Evolutionary conservation across 2,888 invertebrate species (phyloP), one percentile per base, ranked within the genome.

Genomic region (Calliphora vomitoria): DNA sequence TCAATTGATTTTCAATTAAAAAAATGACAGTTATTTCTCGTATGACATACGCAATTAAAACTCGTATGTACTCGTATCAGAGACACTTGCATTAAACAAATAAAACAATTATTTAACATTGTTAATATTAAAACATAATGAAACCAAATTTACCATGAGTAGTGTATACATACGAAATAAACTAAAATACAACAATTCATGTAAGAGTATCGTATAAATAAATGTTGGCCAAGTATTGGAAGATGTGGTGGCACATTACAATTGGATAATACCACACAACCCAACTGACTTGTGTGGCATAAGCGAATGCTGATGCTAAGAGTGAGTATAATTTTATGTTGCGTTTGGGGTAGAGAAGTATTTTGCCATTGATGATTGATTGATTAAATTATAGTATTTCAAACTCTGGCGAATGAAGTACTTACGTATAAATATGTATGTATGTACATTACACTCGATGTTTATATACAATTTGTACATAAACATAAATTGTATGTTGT

Each of bases 381-480:
- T 82, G 87, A 87, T 87, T 87, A 87, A 87, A 87, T 87, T 87
- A 87, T 85, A 78, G 85, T 68, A 66, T 82, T 72, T 62, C 53
- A 68, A 78, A 82, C 74, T 74, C 41, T 72, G 47, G 20, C 60
- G 35, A 18, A 62, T 25, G 44, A 50, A 10, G 35, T 76, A 50
- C 69, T 41, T 62, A 55, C 18, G 62, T 25, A 13, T 13, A 44
- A 4, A 44, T 31, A 31, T 31, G 31, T 31, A 31, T 35, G 35
- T 35, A 69, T 0, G 25, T 68, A 50, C 31, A 62, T 62, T 76
- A n/a, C 62, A 20, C 11, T 69, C 8, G 31, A 15, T 69, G 6
- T 47, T 13, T 74, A 44, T 41, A 15, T 62, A 20, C 25, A 38
- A 69, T 44, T 31, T 64, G 31, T 20, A 58, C 15, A 60, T 60